Evolutionary conservation across 2,888 invertebrate species (phyloP).

Genomic region (Conchocele bisecta): DNA sequence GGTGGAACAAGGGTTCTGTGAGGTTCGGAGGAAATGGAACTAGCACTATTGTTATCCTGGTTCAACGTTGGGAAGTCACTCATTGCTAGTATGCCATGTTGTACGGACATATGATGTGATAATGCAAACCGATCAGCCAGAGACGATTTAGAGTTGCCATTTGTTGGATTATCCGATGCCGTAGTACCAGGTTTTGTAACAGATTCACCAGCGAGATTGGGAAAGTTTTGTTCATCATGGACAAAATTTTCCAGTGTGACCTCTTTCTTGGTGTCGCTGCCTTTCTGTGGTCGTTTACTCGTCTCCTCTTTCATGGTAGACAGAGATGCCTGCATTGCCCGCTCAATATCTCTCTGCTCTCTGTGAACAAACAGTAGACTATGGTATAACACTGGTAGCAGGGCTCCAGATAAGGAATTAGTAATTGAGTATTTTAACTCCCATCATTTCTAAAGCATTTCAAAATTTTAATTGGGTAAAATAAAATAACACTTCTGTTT

Average conservation of each 20-base stretch:
- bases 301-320: slow-evolving; percentile 61
- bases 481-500: too few species aligned
- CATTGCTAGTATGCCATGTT: slow-evolving; percentile 60
- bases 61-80: slow-evolving; percentile 68
- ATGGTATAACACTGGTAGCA: too few species aligned
- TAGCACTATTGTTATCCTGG: slow-evolving; percentile 12
- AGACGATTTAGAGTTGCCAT: slow-evolving; percentile 17
- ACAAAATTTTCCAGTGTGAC: slow-evolving; percentile 21
- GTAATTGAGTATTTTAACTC: too few species aligned
- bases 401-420: too few species aligned
- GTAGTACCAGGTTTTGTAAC: slow-evolving; percentile 18
- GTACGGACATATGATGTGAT: slow-evolving; percentile 77
- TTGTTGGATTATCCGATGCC: slow-evolving; percentile 11
- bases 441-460: too few species aligned
- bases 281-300: slow-evolving; percentile 19
- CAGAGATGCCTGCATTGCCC: slow-evolving; percentile 70
- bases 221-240: slow-evolving; percentile 56
- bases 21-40: slow-evolving; percentile 8
- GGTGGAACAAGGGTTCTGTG: too few species aligned
- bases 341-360: slow-evolving; percentile 66
- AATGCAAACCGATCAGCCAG: slow-evolving; percentile 79
- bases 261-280: slow-evolving; percentile 9
- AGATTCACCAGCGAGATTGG: slow-evolving; percentile 38
- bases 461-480: too few species aligned
- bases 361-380: too few species aligned